Conservation (phyloP, 2,113 vertebrate genomes). For the Clarias gariepinus region DNA sequence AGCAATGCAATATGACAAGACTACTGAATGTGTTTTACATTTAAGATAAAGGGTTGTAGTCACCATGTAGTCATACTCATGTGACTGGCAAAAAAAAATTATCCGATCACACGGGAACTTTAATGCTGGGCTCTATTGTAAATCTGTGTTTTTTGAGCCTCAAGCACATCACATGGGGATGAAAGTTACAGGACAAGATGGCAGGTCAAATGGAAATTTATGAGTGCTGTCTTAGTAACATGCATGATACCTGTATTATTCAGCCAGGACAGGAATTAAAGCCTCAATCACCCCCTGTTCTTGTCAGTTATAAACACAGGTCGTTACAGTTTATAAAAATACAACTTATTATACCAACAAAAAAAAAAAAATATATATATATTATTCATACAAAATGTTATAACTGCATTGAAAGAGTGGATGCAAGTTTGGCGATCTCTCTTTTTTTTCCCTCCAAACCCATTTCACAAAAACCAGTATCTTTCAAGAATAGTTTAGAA, state of each 20-base stretch:
- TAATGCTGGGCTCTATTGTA: background rate
- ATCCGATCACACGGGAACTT: background rate
- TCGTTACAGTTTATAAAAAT: background rate
- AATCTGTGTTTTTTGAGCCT: background rate
- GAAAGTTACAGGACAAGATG: slow-evolving; percentile 59
- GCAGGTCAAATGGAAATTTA: slow-evolving; percentile 50
- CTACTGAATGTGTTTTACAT: background rate
- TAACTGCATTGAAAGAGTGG: background rate
- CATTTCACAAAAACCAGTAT: slow-evolving; percentile 33
- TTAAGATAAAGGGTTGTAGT: background rate
- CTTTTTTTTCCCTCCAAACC: no score
- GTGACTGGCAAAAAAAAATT: background rate
- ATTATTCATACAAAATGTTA: background rate
- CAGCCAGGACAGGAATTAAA: slow-evolving; percentile 12
- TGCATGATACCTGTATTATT: slow-evolving; percentile 41
- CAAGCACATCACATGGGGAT: slow-evolving; percentile 12
- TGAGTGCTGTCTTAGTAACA: slow-evolving; percentile 42
- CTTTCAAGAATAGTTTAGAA: slow-evolving; percentile 57
- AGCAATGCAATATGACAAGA: background rate
- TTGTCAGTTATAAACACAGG: slow-evolving; percentile 24
- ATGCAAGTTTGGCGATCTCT: slow-evolving; percentile 12
- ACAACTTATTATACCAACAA: background rate
- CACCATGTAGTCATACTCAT: background rate
- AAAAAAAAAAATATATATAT: slow-evolving; percentile 1
- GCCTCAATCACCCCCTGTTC: background rate